Percentiles rank a stretch among this genome's conserved stretches.
These are phyloP conservation scores for Troides helena DNA, from an alignment of 2,888 invertebrate species.

Conservation along the genomic window DNA sequence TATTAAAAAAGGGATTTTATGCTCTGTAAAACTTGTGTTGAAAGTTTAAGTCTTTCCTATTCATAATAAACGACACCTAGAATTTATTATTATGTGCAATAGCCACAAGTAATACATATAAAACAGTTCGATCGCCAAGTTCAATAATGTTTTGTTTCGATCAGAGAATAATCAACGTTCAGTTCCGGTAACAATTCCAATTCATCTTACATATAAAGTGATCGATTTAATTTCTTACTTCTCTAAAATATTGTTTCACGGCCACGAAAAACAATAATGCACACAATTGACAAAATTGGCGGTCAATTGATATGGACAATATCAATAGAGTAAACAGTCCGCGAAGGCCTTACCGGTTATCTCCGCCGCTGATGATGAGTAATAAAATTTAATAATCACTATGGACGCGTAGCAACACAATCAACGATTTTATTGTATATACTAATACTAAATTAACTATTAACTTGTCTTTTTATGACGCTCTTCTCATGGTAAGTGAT, in stretches of 20 bases:
- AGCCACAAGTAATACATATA: too few relatives aligned
- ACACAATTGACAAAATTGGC: conserved; percentile 43
- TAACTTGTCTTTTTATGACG: too few relatives aligned
- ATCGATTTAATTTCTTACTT: not conserved
- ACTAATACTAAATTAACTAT: too few relatives aligned
- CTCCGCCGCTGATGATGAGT: not conserved
- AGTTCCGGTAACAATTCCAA: not conserved
- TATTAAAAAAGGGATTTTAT: too few relatives aligned
- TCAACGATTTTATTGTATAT: not conserved
- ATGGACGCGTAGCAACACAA: not conserved
- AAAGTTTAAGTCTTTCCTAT: too few relatives aligned
- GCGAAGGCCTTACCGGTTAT: conserved; percentile 49
- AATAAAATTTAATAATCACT: conserved; percentile 6
- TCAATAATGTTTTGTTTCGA: too few relatives aligned
- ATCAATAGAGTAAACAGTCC: conserved; percentile 55
- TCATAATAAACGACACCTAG: too few relatives aligned
- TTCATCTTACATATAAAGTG: not conserved
- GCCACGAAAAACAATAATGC: conserved; percentile 6
- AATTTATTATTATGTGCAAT: too few relatives aligned
- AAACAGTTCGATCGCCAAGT: too few relatives aligned
- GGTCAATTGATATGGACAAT: conserved; percentile 42
- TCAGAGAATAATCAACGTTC: not conserved
- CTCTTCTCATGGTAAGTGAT: too few relatives aligned
- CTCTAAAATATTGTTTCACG: not conserved
- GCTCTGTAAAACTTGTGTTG: too few relatives aligned